A percentile compares a stretch with the other conserved stretches of the same genome.
These are phyloP conservation scores for Petrophora chlorosata DNA, from an alignment of 2,888 invertebrate species.

Conservation along the genomic window DNA sequence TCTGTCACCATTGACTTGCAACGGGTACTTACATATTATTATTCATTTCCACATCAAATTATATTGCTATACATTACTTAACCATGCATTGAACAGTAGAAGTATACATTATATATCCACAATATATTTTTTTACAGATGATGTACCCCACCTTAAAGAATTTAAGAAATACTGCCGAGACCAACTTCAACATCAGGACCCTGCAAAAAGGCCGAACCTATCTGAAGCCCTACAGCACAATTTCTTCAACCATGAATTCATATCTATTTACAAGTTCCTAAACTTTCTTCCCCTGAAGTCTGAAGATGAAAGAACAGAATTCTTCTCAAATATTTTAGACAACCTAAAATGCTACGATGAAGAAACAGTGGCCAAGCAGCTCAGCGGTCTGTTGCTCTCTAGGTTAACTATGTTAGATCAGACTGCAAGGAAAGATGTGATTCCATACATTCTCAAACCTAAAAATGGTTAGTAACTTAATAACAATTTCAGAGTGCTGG, in stretches of 20 bases:
- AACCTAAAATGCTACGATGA: constrained; percentile 90
- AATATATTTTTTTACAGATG: constrained; percentile 82
- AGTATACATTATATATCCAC: no score
- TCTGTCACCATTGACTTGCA: no score
- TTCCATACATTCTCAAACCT: constrained; percentile 89
- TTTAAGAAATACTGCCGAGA: constrained; percentile 89
- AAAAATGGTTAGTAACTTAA: constrained; percentile 82
- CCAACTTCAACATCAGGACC: constrained; percentile 86
- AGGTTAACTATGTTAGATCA: constrained; percentile 93
- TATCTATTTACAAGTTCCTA: constrained; percentile 91
- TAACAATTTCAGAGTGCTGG: constrained; percentile 34
- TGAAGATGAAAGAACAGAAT: constrained; percentile 89
- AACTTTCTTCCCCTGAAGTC: constrained; percentile 91
- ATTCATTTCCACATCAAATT: no score
- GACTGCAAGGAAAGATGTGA: constrained; percentile 88
- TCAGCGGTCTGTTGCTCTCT: constrained; percentile 90
- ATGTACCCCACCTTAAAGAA: constrained; percentile 86
- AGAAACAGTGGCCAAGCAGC: constrained; percentile 90
- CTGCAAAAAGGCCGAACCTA: constrained; percentile 86
- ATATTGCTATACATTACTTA: no score
- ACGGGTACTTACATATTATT: no score
- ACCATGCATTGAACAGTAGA: no score
- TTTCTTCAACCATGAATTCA: constrained; percentile 94
- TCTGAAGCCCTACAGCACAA: constrained; percentile 87
- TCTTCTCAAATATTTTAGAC: constrained; percentile 88